Percentiles rank a stretch among this genome's conserved stretches.
These are phyloP conservation scores for Rhea pennata DNA, from an alignment of 2,113 vertebrate genomes.

Conservation along the genomic window DNA sequence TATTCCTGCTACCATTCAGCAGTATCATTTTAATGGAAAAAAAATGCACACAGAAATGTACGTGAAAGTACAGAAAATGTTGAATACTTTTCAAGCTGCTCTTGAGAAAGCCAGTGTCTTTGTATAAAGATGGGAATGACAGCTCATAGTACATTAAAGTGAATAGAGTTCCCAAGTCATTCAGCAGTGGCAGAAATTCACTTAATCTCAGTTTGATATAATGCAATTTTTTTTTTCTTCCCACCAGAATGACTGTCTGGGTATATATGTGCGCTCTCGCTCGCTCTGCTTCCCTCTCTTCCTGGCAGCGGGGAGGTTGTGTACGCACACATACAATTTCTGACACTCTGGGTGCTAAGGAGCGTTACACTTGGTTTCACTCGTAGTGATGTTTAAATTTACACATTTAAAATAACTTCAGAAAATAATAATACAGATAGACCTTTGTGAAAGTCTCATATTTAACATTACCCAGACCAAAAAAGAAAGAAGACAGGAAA, in stretches of 20 bases:
- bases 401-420: not conserved
- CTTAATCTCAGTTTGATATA: conserved; percentile 9
- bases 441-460: not conserved
- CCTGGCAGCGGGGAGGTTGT: not conserved
- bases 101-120: conserved; percentile 42
- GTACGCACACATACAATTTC: not conserved
- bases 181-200: conserved; percentile 52
- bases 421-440: not conserved
- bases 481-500: not conserved
- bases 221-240: not conserved
- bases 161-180: conserved; percentile 48
- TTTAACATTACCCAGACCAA: not conserved
- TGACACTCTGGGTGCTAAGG: not conserved
- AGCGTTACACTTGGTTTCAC: not conserved
- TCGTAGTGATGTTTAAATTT: not conserved
- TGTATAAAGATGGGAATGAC: conserved; percentile 56
- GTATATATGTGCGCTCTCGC: not conserved
- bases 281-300: not conserved
- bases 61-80: not conserved
- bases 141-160: conserved; percentile 59
- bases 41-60: not conserved
- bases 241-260: not conserved
- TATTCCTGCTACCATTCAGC: not conserved
- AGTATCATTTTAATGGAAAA: not conserved
- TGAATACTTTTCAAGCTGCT: conserved; percentile 16